phyloP scores from a whole-genome alignment of 2,113 vertebrate genomes.

The Lota lota region DNA sequence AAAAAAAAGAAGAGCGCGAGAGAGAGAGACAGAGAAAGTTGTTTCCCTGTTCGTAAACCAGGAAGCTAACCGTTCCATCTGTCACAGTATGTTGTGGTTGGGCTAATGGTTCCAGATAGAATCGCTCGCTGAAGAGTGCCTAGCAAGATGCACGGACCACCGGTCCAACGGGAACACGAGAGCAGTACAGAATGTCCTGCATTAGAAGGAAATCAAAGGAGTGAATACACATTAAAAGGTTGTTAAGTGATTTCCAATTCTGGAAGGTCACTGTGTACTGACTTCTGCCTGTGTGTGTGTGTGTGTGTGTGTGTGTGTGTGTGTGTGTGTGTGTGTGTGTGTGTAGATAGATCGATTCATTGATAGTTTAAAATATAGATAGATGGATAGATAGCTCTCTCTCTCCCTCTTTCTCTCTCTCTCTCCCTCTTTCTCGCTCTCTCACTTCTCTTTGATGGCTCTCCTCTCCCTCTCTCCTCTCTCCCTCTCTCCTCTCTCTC shows the following conservation, averaged over 20 bases:
- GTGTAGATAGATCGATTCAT: neutral
- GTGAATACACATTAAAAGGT: conserved; percentile 32
- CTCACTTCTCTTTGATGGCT: too few relatives aligned
- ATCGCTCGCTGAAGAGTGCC: conserved; percentile 54
- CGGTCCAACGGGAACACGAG: conserved; percentile 53
- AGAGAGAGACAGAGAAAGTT: conserved; percentile 44
- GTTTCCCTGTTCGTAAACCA: conserved; percentile 23
- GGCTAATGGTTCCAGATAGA: conserved; percentile 55
- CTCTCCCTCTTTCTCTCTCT: too few relatives aligned
- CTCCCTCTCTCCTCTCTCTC: too few relatives aligned
- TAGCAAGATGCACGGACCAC: conserved; percentile 42
- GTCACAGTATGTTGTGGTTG: conserved; percentile 35
- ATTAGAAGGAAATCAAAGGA: conserved; percentile 31
- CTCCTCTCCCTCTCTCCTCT: too few relatives aligned
- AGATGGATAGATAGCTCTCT: too few relatives aligned
- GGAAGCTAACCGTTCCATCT: conserved; percentile 34
- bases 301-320: conserved; percentile 6
- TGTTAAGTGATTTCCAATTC: conserved; percentile 20
- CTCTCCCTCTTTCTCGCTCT: too few relatives aligned
- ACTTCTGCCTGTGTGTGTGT: neutral
- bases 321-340: conserved; percentile 10
- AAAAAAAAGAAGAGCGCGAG: conserved; percentile 36
- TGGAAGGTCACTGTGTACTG: conserved; percentile 11
- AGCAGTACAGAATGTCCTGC: conserved; percentile 41
- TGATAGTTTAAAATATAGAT: too few relatives aligned